Base-by-base conservation (phyloP, 1,140 invertebrate genomes). In the Drosophila micromelanica region DNA sequence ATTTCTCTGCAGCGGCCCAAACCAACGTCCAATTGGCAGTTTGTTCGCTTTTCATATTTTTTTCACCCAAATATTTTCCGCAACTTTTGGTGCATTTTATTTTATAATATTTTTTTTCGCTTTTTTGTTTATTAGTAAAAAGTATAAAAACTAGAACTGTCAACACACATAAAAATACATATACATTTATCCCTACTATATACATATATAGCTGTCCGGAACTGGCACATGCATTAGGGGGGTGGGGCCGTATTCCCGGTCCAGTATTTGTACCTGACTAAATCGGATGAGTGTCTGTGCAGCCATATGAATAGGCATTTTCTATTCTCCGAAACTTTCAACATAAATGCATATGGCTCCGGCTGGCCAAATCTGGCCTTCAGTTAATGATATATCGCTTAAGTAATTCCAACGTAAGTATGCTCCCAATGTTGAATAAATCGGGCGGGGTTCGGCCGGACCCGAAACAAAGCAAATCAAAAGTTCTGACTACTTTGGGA, bases 131-230 rank as follows among this genome's bases (percentile, higher is more conserved):
- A 48, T 23, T 57, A 32, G 69, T 38, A 43, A 77, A 80, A 81
- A 60, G 46, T 59, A 55, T 32, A 65, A 73, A 80, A 80, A 80
- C 60, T 63, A 78, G 52, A 64, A 80, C 81, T 85, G 81, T 85
- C 81, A 78, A 60, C 82, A 60, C 56, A 69, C 75, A 86, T 81
- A 87, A 76, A 80, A 77, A 81, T 65, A 32, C 51, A 23, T 40
- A 38, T 27, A 46, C 17, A 32, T 55, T 9, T 37, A 11, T 20
- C 32, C 32, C 32, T 35, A 9, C 12, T 42, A 7, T 27, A 30
- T 40, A 23, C 48, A 23, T 23, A 20, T n/a, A 13, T 8, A 2
- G 32, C 13, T 20, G 15, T 17, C 32, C n/a, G 49, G 27, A 52
- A 17, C 13, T 32, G 15, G 27, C 56, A 59, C 5, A 37, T 6